Evolutionary conservation across 92 coral and sea anemone species (phyloP).

Genomic region (Porites evermanni): DNA sequence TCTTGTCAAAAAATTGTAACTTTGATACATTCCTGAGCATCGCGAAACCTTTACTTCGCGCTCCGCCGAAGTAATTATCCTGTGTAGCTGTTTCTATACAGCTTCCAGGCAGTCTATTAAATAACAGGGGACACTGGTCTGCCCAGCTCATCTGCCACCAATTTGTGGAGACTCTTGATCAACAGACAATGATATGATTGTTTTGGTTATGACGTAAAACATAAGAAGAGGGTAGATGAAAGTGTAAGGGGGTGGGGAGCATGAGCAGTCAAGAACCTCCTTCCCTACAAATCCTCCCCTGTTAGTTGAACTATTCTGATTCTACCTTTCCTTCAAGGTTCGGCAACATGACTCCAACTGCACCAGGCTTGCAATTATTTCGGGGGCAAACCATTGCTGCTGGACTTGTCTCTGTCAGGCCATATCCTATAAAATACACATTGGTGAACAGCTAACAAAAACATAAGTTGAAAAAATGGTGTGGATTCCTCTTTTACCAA

Average conservation of each 20-base stretch:
- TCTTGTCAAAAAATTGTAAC: no score
- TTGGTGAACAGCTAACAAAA: not conserved
- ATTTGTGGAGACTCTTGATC: no score
- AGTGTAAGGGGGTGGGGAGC: not conserved
- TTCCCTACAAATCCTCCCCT: not conserved
- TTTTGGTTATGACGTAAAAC: no score
- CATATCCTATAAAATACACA: conserved; percentile 59
- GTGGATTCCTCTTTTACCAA: not conserved
- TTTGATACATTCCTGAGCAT: no score
- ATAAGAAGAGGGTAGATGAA: no score
- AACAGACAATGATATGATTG: no score
- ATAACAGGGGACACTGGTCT: no score
- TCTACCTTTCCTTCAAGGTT: conserved; percentile 76
- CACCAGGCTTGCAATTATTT: conserved; percentile 44
- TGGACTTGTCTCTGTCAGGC: conserved; percentile 77
- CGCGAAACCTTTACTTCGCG: no score
- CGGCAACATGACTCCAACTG: conserved; percentile 70
- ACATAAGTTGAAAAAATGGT: not conserved
- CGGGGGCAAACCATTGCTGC: conserved; percentile 49
- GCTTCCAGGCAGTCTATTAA: no score
- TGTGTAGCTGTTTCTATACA: no score
- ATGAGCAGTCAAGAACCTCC: not conserved
- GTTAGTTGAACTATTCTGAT: not conserved
- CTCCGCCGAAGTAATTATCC: no score
- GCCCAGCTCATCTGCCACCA: no score